Base-by-base conservation (phyloP, 92 coral and sea anemone genomes). In the Metridium senile region DNA sequence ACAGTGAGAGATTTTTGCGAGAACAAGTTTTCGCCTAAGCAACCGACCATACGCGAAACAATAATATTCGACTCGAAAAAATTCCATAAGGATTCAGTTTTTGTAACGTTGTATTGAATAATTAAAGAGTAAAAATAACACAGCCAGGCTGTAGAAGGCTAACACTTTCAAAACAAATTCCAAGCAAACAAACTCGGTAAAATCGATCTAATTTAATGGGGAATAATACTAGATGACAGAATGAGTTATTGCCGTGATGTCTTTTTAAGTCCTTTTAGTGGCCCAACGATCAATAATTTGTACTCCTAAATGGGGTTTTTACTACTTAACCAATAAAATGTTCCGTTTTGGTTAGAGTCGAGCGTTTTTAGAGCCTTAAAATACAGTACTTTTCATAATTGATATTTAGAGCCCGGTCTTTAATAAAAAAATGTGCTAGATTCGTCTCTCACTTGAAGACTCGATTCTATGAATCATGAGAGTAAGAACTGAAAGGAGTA, bases 21-120 rank as follows among this genome's bases (percentile, higher is more conserved):
- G 78, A n/a, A 73, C 53, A 73, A 73, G 32, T 21, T 33, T 73
- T 73, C 66, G 34, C 78, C 78, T 73, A 73, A 73, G 78, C 78
- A 73, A 73, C 78, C 78, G 26, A 34, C 61, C 23, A 8, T 10
- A 59, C 33, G 22, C 22, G 7, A 2, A 59, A 26, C 29, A 22
- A 59, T 22, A 2, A 59, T 59, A 26, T 33, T 73, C 25, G 28
- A 20, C 2, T 33, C 21, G 26, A 59, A 73, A 45, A 58, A 73
- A 73, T 73, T 73, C 78, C 78, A 35, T 22, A 51, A 25, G 23
- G 78, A 43, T 26, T 70, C 9, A 0, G 3, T 19, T 54, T 54
- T 59, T 26, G 2, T 59, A 22, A 22, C 66, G 22, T 39, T 11
- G 56, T 27, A 26, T 51, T 13, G 78, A 73, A 73, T 73, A 73